phyloP scores from a whole-genome alignment of 1,140 invertebrate genomes.

The Paramacrobiotus metropolitanus region DNA sequence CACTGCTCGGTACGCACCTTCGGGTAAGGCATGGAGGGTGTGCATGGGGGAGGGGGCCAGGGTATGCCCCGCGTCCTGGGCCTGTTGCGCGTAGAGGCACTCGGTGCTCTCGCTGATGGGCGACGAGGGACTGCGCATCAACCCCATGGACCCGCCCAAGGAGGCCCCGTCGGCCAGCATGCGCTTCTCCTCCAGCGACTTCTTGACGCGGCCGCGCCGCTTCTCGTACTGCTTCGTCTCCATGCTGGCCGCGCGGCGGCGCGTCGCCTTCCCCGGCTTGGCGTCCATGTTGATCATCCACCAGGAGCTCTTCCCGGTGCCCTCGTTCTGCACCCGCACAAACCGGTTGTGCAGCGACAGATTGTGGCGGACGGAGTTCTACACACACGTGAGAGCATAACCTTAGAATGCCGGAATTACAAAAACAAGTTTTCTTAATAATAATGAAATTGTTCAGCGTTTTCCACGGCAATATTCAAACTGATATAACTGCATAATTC shows the following conservation, averaged over 20 bases:
- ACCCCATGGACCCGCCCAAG: neutral
- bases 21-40: neutral
- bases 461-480: too few species aligned
- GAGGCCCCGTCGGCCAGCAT: neutral
- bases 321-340: slow-evolving; percentile 32
- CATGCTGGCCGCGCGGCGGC: slow-evolving; percentile 22
- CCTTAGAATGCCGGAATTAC: neutral
- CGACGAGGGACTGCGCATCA: neutral
- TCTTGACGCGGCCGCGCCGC: slow-evolving; percentile 19
- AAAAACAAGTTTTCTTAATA: too few species aligned
- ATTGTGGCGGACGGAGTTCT: slow-evolving; percentile 33
- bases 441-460: too few species aligned
- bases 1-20: too few species aligned
- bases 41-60: neutral
- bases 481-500: too few species aligned
- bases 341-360: slow-evolving; percentile 30
- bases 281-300: slow-evolving; percentile 31
- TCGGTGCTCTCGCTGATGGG: neutral
- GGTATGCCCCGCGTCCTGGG: neutral
- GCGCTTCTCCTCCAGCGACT: slow-evolving; percentile 9
- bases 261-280: slow-evolving; percentile 22
- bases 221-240: slow-evolving; percentile 24
- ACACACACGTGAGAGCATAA: slow-evolving; percentile 16
- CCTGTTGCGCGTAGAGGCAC: neutral
- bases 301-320: slow-evolving; percentile 32